A percentile compares a stretch with the other conserved stretches of the same genome.
Conservation (phyloP, 2,797 vertebrate species). For the Sylvilagus floridanus region DNA sequence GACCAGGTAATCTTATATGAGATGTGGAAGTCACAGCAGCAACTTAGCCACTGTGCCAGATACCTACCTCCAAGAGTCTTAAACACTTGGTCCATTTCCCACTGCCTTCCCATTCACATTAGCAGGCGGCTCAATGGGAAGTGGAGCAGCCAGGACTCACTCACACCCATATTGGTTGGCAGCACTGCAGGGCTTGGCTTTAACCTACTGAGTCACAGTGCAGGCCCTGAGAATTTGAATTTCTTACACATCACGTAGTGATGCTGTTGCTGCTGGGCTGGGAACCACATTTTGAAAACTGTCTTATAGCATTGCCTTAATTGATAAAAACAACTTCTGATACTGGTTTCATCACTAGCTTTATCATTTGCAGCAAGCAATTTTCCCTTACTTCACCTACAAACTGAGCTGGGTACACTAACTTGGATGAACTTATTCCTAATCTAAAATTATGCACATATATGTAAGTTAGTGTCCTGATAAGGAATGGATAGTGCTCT, state of each 20-base stretch:
- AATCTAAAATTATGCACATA: not conserved
- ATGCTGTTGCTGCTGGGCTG: not conserved
- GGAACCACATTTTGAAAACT: not conserved
- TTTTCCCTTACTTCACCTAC: not conserved
- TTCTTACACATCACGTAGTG: not conserved
- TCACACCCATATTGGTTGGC: too few species aligned
- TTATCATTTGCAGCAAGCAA: not conserved
- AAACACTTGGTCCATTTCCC: too few species aligned
- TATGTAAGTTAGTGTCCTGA: not conserved
- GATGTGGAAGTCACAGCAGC: too few species aligned
- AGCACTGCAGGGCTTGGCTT: too few species aligned
- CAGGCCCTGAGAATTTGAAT: not conserved
- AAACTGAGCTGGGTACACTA: not conserved
- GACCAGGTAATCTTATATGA: too few species aligned
- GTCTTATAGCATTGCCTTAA: not conserved
- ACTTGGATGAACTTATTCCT: not conserved
- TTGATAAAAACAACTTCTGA: not conserved
- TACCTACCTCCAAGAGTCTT: too few species aligned
- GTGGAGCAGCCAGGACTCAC: too few species aligned
- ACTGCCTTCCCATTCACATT: too few species aligned
- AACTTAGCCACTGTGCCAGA: too few species aligned
- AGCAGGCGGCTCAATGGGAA: too few species aligned
- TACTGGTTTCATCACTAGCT: not conserved
- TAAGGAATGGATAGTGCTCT: not conserved
- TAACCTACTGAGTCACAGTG: too few species aligned